Conservation (phyloP, 2,113 vertebrate genomes). For the Regulus satrapa region DNA sequence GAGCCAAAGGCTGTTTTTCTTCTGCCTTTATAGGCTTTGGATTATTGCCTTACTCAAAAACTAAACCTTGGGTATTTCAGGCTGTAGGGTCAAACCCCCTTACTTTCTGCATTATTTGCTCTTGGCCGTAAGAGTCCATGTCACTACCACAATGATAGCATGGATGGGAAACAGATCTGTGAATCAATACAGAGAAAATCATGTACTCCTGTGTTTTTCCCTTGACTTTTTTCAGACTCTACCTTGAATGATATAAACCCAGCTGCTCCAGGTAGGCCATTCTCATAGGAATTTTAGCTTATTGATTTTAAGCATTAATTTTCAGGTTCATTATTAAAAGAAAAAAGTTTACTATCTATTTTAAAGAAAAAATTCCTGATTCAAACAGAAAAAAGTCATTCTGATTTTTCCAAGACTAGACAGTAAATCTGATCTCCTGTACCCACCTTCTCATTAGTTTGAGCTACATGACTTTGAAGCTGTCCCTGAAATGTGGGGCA, state of each 20-base stretch:
- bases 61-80: slow-evolving; percentile 15
- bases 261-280: neutral
- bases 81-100: neutral
- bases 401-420: neutral
- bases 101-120: neutral
- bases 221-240: neutral
- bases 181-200: neutral
- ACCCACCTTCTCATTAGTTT: neutral
- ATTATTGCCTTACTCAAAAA: neutral
- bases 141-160: neutral
- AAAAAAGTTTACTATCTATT: neutral
- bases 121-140: neutral
- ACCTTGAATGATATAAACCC: neutral
- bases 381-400: neutral
- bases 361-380: neutral
- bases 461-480: neutral
- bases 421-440: neutral
- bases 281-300: neutral
- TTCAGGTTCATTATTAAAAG: neutral
- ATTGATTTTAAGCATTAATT: neutral
- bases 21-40: neutral
- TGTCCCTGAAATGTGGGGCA: neutral
- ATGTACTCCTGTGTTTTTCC: neutral
- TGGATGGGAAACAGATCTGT: neutral
- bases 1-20: slow-evolving; percentile 1